Percentiles rank a stretch among this genome's conserved stretches.
These are phyloP conservation scores for Geodia barretti DNA, from an alignment of 37 sponge, comb jelly and placozoan species.

Conservation along the genomic window DNA sequence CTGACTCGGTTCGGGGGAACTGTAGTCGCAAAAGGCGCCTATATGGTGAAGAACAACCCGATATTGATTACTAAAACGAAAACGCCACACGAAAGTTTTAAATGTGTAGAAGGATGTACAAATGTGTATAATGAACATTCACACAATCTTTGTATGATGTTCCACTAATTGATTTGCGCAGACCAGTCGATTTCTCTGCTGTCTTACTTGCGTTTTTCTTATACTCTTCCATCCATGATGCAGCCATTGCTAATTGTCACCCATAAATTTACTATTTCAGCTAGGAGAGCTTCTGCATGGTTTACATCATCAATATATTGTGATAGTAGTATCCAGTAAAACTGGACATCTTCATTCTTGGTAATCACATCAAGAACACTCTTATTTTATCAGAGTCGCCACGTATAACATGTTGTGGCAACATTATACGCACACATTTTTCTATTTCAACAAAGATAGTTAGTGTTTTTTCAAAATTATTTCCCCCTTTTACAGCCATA, in stretches of 20 bases:
- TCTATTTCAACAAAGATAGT: background rate
- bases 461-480: background rate
- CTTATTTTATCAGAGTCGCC: background rate
- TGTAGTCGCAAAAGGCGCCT: conserved; percentile 7
- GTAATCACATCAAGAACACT: background rate
- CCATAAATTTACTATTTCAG: background rate
- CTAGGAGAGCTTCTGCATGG: background rate
- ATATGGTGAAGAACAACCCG: background rate
- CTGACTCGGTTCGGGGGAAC: conserved; percentile 21
- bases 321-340: background rate
- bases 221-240: background rate
- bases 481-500: background rate
- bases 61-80: conserved; percentile 23
- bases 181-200: background rate
- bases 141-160: background rate
- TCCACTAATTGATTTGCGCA: background rate
- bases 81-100: background rate
- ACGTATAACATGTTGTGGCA: background rate
- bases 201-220: background rate
- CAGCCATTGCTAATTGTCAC: background rate
- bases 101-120: background rate
- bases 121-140: background rate
- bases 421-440: background rate
- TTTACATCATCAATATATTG: background rate
- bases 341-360: background rate